Percentiles rank a stretch among this genome's conserved stretches.
Evolutionary conservation across 2,888 invertebrate genomes (phyloP).

Genomic region (Globia sparganii): DNA sequence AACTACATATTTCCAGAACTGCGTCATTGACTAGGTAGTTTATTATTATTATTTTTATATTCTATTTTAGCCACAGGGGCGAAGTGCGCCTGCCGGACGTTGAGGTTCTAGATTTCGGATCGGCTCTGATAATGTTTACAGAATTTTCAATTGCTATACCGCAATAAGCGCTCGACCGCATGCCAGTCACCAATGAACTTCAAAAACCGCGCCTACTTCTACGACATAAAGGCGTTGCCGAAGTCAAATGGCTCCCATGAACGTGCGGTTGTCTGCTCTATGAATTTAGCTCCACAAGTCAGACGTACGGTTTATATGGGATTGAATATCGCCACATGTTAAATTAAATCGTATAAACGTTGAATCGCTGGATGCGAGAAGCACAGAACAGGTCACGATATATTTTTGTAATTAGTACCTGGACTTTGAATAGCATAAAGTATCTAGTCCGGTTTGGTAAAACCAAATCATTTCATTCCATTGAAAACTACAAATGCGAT

Average conservation of each 20-base stretch:
- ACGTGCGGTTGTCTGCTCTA: conserved; percentile 26
- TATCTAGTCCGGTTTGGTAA: not conserved
- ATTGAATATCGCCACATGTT: not conserved
- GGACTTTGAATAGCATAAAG: not conserved
- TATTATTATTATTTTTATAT: too few relatives aligned
- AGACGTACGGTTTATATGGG: not conserved
- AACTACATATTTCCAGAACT: not conserved
- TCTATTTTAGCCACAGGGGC: not conserved
- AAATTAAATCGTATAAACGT: not conserved
- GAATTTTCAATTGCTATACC: not conserved
- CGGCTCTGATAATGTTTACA: not conserved
- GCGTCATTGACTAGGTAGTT: too few relatives aligned
- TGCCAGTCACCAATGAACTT: not conserved
- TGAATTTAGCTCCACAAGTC: conserved; percentile 53
- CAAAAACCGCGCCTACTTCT: not conserved
- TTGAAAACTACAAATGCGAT: not conserved
- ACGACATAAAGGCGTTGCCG: not conserved
- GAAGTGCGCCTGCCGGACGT: too few relatives aligned
- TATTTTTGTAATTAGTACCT: not conserved
- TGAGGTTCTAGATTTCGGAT: not conserved
- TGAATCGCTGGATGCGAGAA: not conserved
- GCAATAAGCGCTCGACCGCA: too few relatives aligned
- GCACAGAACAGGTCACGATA: not conserved
- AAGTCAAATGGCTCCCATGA: not conserved
- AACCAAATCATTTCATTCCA: not conserved